These are phyloP conservation scores for Sminthurinus aureus DNA, from an alignment of 2,888 invertebrate genomes.

Conservation along the genomic window DNA sequence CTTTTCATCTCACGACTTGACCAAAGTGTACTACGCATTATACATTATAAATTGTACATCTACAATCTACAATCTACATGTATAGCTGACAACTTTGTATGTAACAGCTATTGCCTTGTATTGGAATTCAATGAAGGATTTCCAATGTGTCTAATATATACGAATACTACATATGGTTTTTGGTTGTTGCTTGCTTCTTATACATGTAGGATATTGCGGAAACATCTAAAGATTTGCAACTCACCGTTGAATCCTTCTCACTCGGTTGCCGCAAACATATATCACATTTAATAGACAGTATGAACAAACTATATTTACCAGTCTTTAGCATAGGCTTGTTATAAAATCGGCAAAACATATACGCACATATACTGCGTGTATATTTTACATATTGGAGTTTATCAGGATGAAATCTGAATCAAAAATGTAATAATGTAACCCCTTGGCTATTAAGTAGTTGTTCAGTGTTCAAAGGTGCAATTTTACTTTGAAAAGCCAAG, in stretches of 20 bases:
- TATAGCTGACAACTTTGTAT: neutral
- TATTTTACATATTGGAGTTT: neutral
- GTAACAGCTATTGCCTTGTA: neutral
- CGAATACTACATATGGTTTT: no score
- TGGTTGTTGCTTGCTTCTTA: no score
- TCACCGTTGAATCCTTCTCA: neutral
- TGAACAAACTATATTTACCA: neutral
- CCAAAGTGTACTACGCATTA: neutral
- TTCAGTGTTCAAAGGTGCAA: neutral
- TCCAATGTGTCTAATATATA: no score
- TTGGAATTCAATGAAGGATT: neutral
- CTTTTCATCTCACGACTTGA: constrained; percentile 24
- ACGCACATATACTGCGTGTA: neutral
- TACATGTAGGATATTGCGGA: neutral
- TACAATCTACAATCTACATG: neutral
- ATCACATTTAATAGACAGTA: neutral
- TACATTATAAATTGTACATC: no score
- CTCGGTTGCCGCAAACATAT: neutral
- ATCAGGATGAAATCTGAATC: neutral
- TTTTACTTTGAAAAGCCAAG: no score
- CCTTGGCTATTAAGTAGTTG: neutral
- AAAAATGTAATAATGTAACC: neutral
- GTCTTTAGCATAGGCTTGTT: neutral
- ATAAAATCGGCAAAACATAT: neutral
- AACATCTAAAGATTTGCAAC: constrained; percentile 17